Evolutionary conservation across 2,888 invertebrate species (phyloP).

Genomic region (Parnassius apollo): DNA sequence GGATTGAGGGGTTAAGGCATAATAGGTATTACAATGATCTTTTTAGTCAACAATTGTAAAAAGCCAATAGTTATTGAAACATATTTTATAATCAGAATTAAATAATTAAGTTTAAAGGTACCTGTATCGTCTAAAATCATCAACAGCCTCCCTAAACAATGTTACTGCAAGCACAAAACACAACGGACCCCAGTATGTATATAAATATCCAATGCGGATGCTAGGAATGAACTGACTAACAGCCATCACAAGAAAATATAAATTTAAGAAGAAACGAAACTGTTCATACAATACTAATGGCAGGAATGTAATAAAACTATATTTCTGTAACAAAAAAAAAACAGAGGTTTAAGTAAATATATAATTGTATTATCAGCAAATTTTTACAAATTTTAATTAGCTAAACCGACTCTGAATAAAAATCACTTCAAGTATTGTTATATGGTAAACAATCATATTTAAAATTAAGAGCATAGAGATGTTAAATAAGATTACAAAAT

Average conservation of each 20-base stretch:
- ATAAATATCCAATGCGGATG: conserved; percentile 97
- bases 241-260: conserved; percentile 99
- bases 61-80: too few relatives aligned
- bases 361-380: too few relatives aligned
- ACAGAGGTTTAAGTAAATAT: too few relatives aligned
- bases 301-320: conserved; percentile 94
- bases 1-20: too few relatives aligned
- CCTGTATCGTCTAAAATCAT: conserved; percentile 94
- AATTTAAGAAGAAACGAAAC: conserved; percentile 98
- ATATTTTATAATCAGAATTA: not conserved
- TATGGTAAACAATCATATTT: too few relatives aligned
- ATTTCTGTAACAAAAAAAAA: conserved; percentile 87
- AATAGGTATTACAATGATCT: too few relatives aligned
- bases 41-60: too few relatives aligned
- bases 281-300: conserved; percentile 98
- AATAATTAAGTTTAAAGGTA: conserved; percentile 34
- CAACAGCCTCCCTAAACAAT: conserved; percentile 96
- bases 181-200: conserved; percentile 99
- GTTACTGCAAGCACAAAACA: conserved; percentile 98
- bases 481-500: too few relatives aligned
- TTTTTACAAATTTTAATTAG: too few relatives aligned
- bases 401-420: too few relatives aligned
- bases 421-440: too few relatives aligned
- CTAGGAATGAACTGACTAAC: conserved; percentile 98
- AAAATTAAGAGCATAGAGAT: too few relatives aligned